Conservation (phyloP, 92 coral and sea anemone genomes). For the Epizoanthus stellaris region DNA sequence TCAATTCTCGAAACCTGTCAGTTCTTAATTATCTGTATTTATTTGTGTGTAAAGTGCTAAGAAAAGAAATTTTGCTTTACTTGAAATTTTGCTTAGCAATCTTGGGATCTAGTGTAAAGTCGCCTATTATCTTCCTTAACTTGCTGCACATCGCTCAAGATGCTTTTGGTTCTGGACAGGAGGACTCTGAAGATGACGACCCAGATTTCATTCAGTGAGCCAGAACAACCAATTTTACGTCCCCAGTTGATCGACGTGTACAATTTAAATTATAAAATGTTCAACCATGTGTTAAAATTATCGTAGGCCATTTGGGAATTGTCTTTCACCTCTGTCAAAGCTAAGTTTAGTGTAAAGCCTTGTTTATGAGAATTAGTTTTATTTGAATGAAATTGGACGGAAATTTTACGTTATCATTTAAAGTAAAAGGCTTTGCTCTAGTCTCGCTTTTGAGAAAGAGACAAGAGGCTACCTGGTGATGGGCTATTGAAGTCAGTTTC, state of each 20-base stretch:
- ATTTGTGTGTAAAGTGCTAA: no score
- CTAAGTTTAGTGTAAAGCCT: neutral
- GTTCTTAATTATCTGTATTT: no score
- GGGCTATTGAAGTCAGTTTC: neutral
- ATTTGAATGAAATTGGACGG: no score
- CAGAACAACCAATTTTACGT: neutral
- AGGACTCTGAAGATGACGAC: slow-evolving; percentile 57
- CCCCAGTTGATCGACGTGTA: neutral
- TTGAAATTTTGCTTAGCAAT: no score
- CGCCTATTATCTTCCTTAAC: slow-evolving; percentile 50
- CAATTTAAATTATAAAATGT: neutral
- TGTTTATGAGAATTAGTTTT: no score
- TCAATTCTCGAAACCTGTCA: no score
- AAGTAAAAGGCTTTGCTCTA: no score
- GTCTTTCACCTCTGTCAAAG: neutral
- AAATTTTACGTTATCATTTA: no score
- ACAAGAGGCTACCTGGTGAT: neutral
- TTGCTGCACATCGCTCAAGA: slow-evolving; percentile 42
- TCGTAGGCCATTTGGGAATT: neutral
- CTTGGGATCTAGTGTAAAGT: no score
- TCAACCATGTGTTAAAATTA: neutral
- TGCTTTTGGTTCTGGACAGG: slow-evolving; percentile 51
- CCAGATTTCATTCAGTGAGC: slow-evolving; percentile 57
- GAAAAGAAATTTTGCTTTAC: no score
- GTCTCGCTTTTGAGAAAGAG: neutral